Percentiles rank a stretch among this genome's conserved stretches.
phyloP scores from a whole-genome alignment of 2,113 vertebrate species.

The Acrocephalus kingi region DNA sequence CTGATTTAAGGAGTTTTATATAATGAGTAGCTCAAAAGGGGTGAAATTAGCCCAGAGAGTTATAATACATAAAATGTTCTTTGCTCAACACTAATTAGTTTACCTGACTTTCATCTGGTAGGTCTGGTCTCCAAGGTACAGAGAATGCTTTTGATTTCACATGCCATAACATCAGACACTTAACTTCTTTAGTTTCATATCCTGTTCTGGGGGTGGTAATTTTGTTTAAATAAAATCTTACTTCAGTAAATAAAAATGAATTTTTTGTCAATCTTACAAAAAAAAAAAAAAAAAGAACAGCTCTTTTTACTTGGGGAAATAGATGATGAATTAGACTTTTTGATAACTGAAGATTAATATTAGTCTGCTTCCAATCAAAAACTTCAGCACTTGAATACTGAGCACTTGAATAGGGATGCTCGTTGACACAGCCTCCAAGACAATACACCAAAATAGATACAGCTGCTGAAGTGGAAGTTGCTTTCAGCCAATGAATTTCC shows the following conservation, averaged over 20 bases:
- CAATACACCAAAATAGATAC: slow-evolving; percentile 44
- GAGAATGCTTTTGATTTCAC: slow-evolving; percentile 26
- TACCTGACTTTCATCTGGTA: slow-evolving; percentile 45
- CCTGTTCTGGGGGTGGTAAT: background rate
- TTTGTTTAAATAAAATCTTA: background rate
- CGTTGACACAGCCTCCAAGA: slow-evolving; percentile 40
- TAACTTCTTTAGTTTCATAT: background rate
- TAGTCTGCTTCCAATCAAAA: slow-evolving; percentile 40
- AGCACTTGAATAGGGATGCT: background rate
- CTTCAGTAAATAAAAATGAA: background rate
- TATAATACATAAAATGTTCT: slow-evolving; percentile 25
- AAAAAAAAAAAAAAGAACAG: background rate
- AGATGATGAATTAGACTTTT: slow-evolving; percentile 4
- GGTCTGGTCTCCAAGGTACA: slow-evolving; percentile 44
- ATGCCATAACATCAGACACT: background rate
- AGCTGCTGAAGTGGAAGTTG: slow-evolving; percentile 51
- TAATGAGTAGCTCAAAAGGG: slow-evolving; percentile 9
- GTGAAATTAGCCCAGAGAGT: slow-evolving; percentile 42
- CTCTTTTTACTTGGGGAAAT: background rate
- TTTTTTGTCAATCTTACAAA: background rate
- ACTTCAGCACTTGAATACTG: slow-evolving; percentile 21
- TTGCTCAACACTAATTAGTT: slow-evolving; percentile 53
- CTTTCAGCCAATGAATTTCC: slow-evolving; percentile 48
- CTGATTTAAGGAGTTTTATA: slow-evolving; percentile 36
- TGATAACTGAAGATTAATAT: slow-evolving; percentile 40